A percentile compares a stretch with the other conserved stretches of the same genome.
Conservation (phyloP, 2,113 vertebrate species). For the Collichthys lucidus region DNA sequence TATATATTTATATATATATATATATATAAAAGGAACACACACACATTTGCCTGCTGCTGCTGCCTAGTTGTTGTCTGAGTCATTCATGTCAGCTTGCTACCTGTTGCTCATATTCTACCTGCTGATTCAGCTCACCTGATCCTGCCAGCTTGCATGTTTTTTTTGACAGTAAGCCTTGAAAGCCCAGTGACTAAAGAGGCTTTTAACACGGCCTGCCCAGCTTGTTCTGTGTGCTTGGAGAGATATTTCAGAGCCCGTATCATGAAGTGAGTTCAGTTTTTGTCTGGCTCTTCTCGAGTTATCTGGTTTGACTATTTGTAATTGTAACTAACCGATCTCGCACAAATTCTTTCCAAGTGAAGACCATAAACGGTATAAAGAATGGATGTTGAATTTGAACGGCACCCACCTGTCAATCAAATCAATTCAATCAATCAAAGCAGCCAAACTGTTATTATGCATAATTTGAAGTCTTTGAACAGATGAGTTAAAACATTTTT, state of each 20-base stretch:
- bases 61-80: constrained; percentile 5
- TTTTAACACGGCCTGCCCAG: constrained; percentile 21
- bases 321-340: neutral
- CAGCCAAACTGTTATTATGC: no score
- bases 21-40: no score
- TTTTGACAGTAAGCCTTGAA: constrained; percentile 5
- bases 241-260: neutral
- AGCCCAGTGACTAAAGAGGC: neutral
- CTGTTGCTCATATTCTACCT: constrained; percentile 36
- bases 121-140: constrained; percentile 27
- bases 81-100: constrained; percentile 18
- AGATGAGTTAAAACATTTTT: no score
- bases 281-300: neutral
- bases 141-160: neutral
- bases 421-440: no score
- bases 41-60: constrained; percentile 19
- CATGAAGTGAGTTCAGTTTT: neutral
- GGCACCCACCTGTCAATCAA: no score
- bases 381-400: no score
- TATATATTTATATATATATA: neutral
- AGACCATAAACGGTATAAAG: no score
- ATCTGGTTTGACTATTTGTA: neutral
- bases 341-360: neutral
- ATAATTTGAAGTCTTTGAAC: no score
- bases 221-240: neutral